Base-by-base conservation (phyloP, 2,113 vertebrate species). In the Verasper variegatus region DNA sequence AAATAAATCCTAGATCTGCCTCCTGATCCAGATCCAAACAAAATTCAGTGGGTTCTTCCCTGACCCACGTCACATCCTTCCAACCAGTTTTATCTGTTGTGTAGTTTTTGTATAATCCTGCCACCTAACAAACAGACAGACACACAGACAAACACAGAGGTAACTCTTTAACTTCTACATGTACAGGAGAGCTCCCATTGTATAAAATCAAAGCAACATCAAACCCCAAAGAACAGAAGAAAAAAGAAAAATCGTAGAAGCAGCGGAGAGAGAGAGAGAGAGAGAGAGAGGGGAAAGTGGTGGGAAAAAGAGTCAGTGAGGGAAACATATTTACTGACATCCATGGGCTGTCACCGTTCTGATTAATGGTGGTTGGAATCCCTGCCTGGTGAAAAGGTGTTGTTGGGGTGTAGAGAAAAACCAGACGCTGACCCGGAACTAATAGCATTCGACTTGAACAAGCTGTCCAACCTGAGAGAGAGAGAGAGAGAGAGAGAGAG, bases 401-500 rank as follows among this genome's bases (percentile, higher is more conserved):
- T 91, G 89, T 92, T 85, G 91, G 90, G 92, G 88, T 92, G 88
- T 89, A 80, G 84, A 88, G 85, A 89, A 89, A 94, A 81, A 89
- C 91, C 88, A 78, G 83, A 77, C 88, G 42, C 68, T 91, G 93
- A 95, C 92, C 93, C 91, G 86, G 83, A 92, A 93, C 94, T 95
- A 95, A 95, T 95, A 93, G 92, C 93, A 89, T 94, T 92, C 81
- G 91, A 94, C 90, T 93, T 86, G 89, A 94, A 93, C 93, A 92
- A 91, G 91, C 91, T 92, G 92, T 91, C 86, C 88, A 87, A 90
- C 83, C 88, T 86, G 83, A 87, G 47, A 18, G 47, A 18, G 47
- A 7, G 47, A 18, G 47, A 7, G 47, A 18, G 15, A 18, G 47
- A 18, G 47, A 18, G 47, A 7, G 47, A 18, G 47, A 4, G 47